phyloP scores from a whole-genome alignment of 1,140 invertebrate genomes.

The Chrysoperla carnea region DNA sequence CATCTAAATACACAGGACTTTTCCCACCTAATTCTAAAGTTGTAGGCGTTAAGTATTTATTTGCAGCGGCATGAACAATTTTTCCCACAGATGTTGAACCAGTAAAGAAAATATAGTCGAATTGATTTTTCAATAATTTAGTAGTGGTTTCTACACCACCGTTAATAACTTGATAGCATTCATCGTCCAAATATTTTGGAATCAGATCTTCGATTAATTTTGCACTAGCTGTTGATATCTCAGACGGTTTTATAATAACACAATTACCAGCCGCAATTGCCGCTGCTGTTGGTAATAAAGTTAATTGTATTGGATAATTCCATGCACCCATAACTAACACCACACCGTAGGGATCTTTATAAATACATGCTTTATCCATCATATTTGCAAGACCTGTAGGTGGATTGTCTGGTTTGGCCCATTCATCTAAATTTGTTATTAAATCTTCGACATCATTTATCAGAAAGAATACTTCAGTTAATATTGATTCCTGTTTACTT shows the following conservation, averaged over 20 bases:
- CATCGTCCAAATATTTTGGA: conserved; percentile 77
- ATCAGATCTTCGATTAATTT: conserved; percentile 57
- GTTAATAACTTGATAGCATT: conserved; percentile 46
- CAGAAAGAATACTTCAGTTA: conserved; percentile 46
- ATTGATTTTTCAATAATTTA: conserved; percentile 70
- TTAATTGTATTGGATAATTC: conserved; percentile 92
- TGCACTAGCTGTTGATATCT: conserved; percentile 56
- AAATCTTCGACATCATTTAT: conserved; percentile 45
- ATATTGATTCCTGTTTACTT: conserved; percentile 44
- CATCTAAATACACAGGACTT: conserved; percentile 74
- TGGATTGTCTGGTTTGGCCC: conserved; percentile 45
- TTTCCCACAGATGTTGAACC: conserved; percentile 74
- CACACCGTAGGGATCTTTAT: conserved; percentile 74
- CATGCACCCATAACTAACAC: conserved; percentile 84
- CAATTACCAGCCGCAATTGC: conserved; percentile 92
- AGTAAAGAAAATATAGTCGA: conserved; percentile 98
- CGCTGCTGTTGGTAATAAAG: conserved; percentile 38
- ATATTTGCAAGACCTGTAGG: conserved; percentile 46
- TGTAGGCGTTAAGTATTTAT: conserved; percentile 83
- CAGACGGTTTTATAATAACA: conserved; percentile 90
- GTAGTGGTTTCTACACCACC: conserved; percentile 75
- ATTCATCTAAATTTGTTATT: conserved; percentile 43
- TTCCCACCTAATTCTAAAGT: conserved; percentile 94
- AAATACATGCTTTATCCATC: conserved; percentile 51
- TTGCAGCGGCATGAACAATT: conserved; percentile 77